These are phyloP conservation scores for Acanthurus lineatus DNA, from an alignment of 2,797 vertebrate species.

Conservation along the genomic window DNA sequence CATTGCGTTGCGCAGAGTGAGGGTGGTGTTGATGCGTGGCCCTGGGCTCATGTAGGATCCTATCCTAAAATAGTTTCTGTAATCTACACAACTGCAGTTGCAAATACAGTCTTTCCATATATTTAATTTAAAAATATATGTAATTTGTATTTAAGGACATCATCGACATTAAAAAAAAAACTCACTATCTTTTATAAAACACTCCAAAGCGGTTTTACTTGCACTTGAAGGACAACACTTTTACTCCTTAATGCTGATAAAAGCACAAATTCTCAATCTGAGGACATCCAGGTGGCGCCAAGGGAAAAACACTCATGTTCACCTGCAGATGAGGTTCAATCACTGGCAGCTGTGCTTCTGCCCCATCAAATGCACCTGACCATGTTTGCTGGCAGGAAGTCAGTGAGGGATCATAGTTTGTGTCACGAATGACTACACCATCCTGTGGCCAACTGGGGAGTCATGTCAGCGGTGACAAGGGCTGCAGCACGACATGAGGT, in stretches of 20 bases:
- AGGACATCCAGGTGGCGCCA: background rate
- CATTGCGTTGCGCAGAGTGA: background rate
- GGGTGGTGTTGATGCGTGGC: background rate
- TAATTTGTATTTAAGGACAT: background rate
- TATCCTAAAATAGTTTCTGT: background rate
- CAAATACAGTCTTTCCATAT: no score
- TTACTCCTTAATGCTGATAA: background rate
- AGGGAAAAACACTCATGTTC: background rate
- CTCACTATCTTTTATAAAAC: background rate
- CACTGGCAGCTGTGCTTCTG: slow-evolving; percentile 12
- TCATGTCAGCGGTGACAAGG: slow-evolving; percentile 5
- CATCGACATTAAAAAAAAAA: background rate
- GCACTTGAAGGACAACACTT: background rate
- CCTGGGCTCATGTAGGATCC: background rate
- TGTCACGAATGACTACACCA: slow-evolving; percentile 31
- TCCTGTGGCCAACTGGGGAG: background rate
- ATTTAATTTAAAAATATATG: no score
- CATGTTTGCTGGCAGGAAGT: slow-evolving; percentile 26
- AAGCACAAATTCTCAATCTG: background rate
- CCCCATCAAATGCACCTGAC: slow-evolving; percentile 29
- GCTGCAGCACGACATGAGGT: slow-evolving; percentile 42
- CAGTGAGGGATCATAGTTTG: slow-evolving; percentile 7
- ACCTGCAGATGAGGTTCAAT: slow-evolving; percentile 10
- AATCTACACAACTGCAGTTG: background rate
- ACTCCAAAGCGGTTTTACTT: background rate